Evolutionary conservation across 2,113 vertebrate genomes (phyloP), one percentile per base, ranked within the genome.

Genomic region (Sturnus vulgaris): DNA sequence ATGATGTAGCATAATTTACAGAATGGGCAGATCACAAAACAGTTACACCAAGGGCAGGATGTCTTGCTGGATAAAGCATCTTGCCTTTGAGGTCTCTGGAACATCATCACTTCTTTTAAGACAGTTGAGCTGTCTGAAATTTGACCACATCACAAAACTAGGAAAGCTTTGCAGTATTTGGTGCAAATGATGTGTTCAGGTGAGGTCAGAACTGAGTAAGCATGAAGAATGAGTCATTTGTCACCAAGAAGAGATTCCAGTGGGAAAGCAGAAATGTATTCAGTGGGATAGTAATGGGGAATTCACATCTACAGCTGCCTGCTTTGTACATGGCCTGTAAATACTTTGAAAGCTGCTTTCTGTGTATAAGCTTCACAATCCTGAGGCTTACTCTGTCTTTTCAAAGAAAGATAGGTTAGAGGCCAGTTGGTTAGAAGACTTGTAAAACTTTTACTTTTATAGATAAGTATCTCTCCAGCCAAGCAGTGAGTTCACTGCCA

Each of bases 151-250:
- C 93, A 91, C 87, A 90, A 73, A 94, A 85, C 55, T 84, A 80
- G 50, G 71, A 82, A 92, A 90, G 78, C 92, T 92, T 86, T 77
- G 60, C 72, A 87, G n/a, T 27, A 23, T 85, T 92, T 87, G 46
- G 39, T 87, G 70, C 50, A 76, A 87, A 66, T 94, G 82, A 94
- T 94, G 89, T 95, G 49, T 93, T 97, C 81, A 76, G 60, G 60
- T 94, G 93, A 96, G 91, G 93, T 94, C 93, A 94, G 90, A 92
- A 94, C 9, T 91, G 83, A 96, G 72, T 91, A 82, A 95, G 47
- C 85, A 85, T 37, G n/a, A 86, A 30, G 57, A 93, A 39, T 50
- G 75, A 90, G 50, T 97, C 81, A 93, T 94, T 93, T 95, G 93
- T 97, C 94, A 93, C 86, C 17, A 30, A 60, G 73, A 95, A 75